These are phyloP conservation scores for Bubalus kerabau DNA, from an alignment of 2,113 vertebrate species.

Conservation along the genomic window DNA sequence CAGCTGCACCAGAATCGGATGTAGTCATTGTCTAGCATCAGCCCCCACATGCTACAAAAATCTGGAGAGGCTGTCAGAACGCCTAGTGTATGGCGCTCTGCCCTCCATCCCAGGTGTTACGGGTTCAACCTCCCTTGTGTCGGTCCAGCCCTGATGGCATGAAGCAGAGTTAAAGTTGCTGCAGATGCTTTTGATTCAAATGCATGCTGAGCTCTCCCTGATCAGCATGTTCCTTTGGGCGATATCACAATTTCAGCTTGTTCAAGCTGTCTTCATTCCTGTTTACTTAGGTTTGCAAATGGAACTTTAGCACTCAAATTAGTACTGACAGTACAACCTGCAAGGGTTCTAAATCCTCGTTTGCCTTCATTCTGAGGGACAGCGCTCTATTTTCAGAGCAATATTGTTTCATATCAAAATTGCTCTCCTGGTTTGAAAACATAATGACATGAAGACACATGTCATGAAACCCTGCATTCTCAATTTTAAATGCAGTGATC, in stretches of 20 bases:
- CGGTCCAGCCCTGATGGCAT: background rate
- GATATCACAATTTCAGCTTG: background rate
- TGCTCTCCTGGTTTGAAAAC: slow-evolving; percentile 34
- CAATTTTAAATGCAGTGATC: background rate
- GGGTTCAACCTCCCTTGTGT: slow-evolving; percentile 9
- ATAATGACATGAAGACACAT: background rate
- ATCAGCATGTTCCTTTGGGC: slow-evolving; percentile 41
- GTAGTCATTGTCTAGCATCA: background rate
- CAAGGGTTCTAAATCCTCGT: slow-evolving; percentile 53
- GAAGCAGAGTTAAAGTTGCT: background rate
- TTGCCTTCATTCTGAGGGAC: slow-evolving; percentile 52
- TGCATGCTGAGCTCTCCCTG: slow-evolving; percentile 18
- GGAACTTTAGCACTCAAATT: background rate
- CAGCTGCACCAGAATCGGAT: slow-evolving; percentile 41
- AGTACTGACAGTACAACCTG: slow-evolving; percentile 51
- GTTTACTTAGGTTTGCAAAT: slow-evolving; percentile 6
- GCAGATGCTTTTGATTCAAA: slow-evolving; percentile 29
- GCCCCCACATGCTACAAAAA: background rate
- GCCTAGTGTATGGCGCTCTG: background rate
- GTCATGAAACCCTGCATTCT: background rate
- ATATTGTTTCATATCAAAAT: slow-evolving; percentile 61
- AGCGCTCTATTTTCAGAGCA: slow-evolving; percentile 48
- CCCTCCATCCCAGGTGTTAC: slow-evolving; percentile 10
- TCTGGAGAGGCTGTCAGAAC: background rate
- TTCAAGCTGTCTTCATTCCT: slow-evolving; percentile 55